Evolutionary conservation across 2,113 vertebrate genomes (phyloP).

Genomic region (Rhea americana): DNA sequence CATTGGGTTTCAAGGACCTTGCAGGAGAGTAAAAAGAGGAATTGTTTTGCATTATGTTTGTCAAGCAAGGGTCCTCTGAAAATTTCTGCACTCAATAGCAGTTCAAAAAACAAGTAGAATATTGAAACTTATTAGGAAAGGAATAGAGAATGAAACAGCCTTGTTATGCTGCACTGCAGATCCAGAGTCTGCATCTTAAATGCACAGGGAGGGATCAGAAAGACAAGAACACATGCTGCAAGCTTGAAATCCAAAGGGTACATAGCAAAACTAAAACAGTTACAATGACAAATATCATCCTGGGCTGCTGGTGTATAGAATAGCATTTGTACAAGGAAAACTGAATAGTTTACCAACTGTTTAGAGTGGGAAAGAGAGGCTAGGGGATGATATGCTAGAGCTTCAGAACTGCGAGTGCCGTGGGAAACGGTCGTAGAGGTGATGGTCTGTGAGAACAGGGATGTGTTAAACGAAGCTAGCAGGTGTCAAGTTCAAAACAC

Average conservation of each 20-base stretch:
- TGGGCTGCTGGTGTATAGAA: background rate
- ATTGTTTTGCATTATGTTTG: background rate
- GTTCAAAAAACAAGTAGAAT: background rate
- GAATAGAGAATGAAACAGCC: background rate
- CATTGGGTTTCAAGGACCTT: background rate
- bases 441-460: background rate
- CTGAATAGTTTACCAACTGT: background rate
- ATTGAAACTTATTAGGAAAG: background rate
- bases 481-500: background rate
- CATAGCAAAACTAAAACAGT: background rate
- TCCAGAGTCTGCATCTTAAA: constrained; percentile 3
- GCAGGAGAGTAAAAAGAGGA: background rate
- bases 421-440: too few relatives aligned
- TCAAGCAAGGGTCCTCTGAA: background rate
- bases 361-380: background rate
- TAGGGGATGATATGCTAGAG: background rate
- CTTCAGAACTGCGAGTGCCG: background rate
- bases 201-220: background rate
- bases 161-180: background rate
- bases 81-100: background rate
- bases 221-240: background rate
- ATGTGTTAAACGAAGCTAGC: background rate
- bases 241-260: background rate
- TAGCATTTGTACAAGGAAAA: background rate
- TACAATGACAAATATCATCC: background rate